Percentiles rank a stretch among this genome's conserved stretches.
phyloP scores from a whole-genome alignment of 2,888 invertebrate genomes.

The Melipona bicolor region DNA sequence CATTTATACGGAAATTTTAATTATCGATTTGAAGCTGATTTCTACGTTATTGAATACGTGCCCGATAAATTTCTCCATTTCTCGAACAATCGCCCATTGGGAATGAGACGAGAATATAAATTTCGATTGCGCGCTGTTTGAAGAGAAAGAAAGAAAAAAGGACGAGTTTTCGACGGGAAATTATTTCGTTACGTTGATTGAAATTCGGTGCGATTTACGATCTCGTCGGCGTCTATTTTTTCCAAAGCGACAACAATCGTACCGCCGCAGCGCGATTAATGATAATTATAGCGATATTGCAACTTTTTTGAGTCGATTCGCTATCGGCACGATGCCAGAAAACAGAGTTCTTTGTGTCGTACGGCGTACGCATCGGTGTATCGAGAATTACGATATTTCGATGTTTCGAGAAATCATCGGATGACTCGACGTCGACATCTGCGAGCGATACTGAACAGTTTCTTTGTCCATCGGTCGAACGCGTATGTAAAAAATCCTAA shows the following conservation, averaged over 20 bases:
- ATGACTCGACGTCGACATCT: conserved; percentile 13
- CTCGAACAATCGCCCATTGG: background rate
- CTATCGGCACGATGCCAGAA: conserved; percentile 1
- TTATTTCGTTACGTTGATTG: background rate
- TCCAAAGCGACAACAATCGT: background rate
- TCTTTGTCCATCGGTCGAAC: background rate
- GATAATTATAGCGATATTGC: background rate
- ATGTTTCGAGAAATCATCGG: conserved; percentile 28
- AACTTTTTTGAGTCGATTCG: background rate
- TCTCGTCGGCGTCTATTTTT: conserved; percentile 1
- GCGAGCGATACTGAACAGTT: conserved; percentile 5
- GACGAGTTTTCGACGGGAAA: background rate
- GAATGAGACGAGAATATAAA: background rate
- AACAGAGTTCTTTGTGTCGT: conserved; percentile 15
- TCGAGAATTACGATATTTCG: conserved; percentile 35
- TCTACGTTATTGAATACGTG: background rate
- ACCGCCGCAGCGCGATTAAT: background rate
- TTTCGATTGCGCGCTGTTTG: background rate
- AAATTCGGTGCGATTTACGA: background rate
- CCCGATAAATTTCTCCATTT: background rate
- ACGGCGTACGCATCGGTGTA: conserved; percentile 8
- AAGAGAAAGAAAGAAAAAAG: background rate
- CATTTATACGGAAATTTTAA: background rate
- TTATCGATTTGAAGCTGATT: background rate
- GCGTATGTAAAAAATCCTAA: background rate